Evolutionary conservation across 2,113 vertebrate genomes (phyloP).

Genomic region (Corythornis cristatus): DNA sequence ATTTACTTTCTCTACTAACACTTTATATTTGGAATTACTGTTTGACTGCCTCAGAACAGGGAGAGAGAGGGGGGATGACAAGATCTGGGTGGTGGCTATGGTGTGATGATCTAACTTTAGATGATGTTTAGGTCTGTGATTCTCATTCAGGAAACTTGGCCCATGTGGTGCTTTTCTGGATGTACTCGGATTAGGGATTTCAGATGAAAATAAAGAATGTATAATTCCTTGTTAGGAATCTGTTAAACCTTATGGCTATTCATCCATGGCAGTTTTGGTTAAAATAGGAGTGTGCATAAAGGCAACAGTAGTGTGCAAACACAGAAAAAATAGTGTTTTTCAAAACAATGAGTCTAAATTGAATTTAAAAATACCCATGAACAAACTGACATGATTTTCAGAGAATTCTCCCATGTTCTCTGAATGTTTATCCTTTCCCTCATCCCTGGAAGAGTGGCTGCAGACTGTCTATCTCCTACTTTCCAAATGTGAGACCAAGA

Average conservation of each 20-base stretch:
- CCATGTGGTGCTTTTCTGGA: background rate
- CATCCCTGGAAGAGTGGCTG: background rate
- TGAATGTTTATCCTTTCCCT: background rate
- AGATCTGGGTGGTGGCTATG: background rate
- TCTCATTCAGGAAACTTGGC: background rate
- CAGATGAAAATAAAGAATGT: background rate
- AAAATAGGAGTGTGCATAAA: background rate
- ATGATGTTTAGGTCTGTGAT: background rate
- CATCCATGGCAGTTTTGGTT: slow-evolving; percentile 6
- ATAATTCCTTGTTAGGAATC: background rate
- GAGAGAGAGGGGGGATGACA: background rate
- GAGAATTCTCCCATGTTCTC: background rate
- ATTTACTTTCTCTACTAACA: background rate
- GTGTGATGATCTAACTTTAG: background rate
- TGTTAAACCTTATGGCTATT: slow-evolving; percentile 15
- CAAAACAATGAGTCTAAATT: background rate
- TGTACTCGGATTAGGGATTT: background rate
- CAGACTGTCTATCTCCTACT: background rate
- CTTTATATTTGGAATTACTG: background rate
- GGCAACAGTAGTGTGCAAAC: background rate
- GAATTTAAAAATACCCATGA: slow-evolving; percentile 13
- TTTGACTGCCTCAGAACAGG: background rate
- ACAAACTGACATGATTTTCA: background rate
- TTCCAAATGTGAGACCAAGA: background rate
- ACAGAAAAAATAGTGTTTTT: background rate